Percentiles rank a stretch among this genome's conserved stretches.
Evolutionary conservation across 2,797 vertebrate genomes (phyloP).

Genomic region (Helicolenus hilgendorfi): DNA sequence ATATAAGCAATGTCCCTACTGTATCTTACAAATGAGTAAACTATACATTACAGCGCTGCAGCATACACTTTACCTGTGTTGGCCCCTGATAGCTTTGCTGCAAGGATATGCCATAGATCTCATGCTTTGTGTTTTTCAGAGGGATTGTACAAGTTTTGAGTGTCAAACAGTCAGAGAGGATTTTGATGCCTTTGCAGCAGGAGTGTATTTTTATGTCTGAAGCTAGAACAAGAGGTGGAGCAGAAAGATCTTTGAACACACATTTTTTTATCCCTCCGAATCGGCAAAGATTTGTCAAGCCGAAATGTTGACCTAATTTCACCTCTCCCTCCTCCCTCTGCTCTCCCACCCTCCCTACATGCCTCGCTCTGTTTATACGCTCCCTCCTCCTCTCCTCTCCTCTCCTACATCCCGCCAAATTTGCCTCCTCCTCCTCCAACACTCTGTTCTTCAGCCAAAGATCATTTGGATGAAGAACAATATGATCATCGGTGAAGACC

Average conservation of each 20-base stretch:
- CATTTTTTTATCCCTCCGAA: slow-evolving; percentile 41
- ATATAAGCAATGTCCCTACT: not conserved
- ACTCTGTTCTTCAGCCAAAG: slow-evolving; percentile 88
- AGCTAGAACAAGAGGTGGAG: slow-evolving; percentile 70
- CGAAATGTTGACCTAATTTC: slow-evolving; percentile 78
- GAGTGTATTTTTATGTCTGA: slow-evolving; percentile 63
- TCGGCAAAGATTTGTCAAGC: slow-evolving; percentile 72
- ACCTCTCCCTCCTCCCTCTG: slow-evolving; percentile 31
- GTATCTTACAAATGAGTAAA: not conserved
- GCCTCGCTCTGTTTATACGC: slow-evolving; percentile 8
- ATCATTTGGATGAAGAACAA: slow-evolving; percentile 97
- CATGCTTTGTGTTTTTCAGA: slow-evolving; percentile 25
- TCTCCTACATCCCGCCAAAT: not conserved
- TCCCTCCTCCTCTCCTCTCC: not conserved
- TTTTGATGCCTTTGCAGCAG: slow-evolving; percentile 64
- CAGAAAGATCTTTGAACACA: slow-evolving; percentile 54
- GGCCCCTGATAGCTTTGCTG: slow-evolving; percentile 32
- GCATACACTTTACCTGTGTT: not conserved
- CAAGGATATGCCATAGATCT: not conserved
- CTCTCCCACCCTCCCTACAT: slow-evolving; percentile 5
- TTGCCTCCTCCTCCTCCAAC: slow-evolving; percentile 8
- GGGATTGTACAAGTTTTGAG: slow-evolving; percentile 33
- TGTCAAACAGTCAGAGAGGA: slow-evolving; percentile 54
- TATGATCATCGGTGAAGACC: slow-evolving; percentile 91
- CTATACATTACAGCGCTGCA: not conserved